These are phyloP conservation scores for Mesembrinibis cayennensis DNA, from an alignment of 2,113 vertebrate genomes.

Conservation along the genomic window DNA sequence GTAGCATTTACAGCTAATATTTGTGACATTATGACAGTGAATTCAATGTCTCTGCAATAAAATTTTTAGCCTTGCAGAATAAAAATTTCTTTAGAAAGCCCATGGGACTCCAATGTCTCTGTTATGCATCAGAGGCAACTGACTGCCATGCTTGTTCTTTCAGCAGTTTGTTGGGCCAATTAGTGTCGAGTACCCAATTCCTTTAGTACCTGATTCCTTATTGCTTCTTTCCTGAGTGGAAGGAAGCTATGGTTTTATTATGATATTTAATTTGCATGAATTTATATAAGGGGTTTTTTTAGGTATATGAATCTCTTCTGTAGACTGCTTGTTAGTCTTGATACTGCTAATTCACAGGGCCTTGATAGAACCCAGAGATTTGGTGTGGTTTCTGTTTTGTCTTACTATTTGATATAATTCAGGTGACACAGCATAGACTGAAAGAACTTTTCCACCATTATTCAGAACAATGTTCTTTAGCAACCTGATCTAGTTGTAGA, in stretches of 20 bases:
- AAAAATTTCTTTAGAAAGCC: not conserved
- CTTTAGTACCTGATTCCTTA: not conserved
- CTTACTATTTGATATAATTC: not conserved
- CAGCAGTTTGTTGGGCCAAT: not conserved
- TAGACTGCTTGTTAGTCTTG: not conserved
- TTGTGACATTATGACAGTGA: not conserved
- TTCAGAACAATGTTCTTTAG: not conserved
- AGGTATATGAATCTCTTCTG: not conserved
- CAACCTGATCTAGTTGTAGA: no score
- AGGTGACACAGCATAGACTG: not conserved
- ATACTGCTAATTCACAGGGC: not conserved
- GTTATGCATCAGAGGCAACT: not conserved
- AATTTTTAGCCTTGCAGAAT: not conserved
- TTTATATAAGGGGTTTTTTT: not conserved
- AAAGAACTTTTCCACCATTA: not conserved
- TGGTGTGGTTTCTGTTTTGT: not conserved
- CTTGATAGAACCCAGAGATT: not conserved
- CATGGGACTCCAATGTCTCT: not conserved
- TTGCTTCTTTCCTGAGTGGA: not conserved
- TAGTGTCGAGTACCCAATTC: accelerated
- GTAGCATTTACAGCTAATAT: not conserved
- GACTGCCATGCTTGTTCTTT: not conserved
- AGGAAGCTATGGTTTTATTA: not conserved
- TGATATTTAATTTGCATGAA: not conserved
- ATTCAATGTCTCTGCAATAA: not conserved